A percentile compares a stretch with the other conserved stretches of the same genome.
Conservation (phyloP, 2,797 vertebrate genomes). For the Gila robusta region DNA sequence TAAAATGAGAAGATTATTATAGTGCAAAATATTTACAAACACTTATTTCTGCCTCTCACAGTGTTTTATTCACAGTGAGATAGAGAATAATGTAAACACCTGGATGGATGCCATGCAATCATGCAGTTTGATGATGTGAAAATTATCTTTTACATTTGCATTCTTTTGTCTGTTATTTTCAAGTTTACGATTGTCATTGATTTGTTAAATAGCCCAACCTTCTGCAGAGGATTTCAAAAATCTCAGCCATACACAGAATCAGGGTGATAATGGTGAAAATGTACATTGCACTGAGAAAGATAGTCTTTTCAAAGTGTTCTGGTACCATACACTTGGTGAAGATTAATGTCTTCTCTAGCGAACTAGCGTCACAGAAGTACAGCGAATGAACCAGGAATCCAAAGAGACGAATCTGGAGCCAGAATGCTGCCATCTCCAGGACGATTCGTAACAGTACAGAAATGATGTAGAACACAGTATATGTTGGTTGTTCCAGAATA, state of each 20-base stretch:
- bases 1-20: neutral
- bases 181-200: conserved; percentile 64
- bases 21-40: conserved; percentile 23
- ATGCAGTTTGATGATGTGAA: neutral
- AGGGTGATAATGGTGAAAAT: conserved; percentile 81
- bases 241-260: conserved; percentile 76
- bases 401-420: conserved; percentile 83
- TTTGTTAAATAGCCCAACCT: conserved; percentile 74
- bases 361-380: conserved; percentile 75
- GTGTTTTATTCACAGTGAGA: neutral
- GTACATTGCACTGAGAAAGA: conserved; percentile 84
- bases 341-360: conserved; percentile 74
- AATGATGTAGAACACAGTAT: conserved; percentile 77
- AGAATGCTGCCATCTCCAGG: conserved; percentile 81
- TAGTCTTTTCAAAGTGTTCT: conserved; percentile 85
- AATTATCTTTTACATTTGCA: neutral
- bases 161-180: conserved; percentile 9
- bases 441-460: conserved; percentile 80
- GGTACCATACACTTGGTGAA: conserved; percentile 78
- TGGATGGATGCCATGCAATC: conserved; percentile 21
- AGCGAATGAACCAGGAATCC: conserved; percentile 78
- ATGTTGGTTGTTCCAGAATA: conserved; percentile 76
- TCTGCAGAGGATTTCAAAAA: conserved; percentile 82
- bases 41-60: neutral
- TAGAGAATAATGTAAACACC: neutral